These are phyloP conservation scores for Stegodyphus mimosarum DNA, from an alignment of 1,140 invertebrate genomes.

Conservation along the genomic window DNA sequence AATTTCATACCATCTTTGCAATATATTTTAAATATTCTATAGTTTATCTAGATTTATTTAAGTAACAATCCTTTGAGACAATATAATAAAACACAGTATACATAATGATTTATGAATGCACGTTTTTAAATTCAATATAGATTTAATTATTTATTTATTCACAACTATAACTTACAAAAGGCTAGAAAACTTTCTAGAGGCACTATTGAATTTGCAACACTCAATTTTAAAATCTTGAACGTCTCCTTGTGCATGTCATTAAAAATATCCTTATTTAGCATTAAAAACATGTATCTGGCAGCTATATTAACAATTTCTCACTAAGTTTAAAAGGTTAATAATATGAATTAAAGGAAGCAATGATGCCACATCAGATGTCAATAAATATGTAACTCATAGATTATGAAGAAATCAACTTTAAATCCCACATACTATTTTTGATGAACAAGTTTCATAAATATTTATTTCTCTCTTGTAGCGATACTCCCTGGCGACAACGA, in stretches of 20 bases:
- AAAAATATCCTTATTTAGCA: constrained; percentile 39
- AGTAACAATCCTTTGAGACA: too few species aligned
- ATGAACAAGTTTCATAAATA: constrained; percentile 3
- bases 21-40: too few species aligned
- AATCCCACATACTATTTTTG: neutral
- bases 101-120: too few species aligned
- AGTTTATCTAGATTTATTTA: too few species aligned
- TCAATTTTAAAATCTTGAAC: constrained; percentile 49
- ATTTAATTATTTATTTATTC: neutral
- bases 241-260: constrained; percentile 17
- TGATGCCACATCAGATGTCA: neutral
- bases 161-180: constrained; percentile 33
- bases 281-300: constrained; percentile 30
- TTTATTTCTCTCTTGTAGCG: constrained; percentile 31
- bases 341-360: neutral
- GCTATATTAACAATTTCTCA: constrained; percentile 22
- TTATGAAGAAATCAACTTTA: neutral
- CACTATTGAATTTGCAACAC: constrained; percentile 42
- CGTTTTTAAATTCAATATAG: too few species aligned
- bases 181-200: constrained; percentile 48
- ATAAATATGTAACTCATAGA: neutral
- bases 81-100: too few species aligned
- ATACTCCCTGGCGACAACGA: constrained; percentile 18
- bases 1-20: too few species aligned
- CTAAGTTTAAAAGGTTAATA: neutral